Evolutionary conservation across 2,888 invertebrate species (phyloP), one percentile per base, ranked within the genome.

Genomic region (Alloplasta piceator): DNA sequence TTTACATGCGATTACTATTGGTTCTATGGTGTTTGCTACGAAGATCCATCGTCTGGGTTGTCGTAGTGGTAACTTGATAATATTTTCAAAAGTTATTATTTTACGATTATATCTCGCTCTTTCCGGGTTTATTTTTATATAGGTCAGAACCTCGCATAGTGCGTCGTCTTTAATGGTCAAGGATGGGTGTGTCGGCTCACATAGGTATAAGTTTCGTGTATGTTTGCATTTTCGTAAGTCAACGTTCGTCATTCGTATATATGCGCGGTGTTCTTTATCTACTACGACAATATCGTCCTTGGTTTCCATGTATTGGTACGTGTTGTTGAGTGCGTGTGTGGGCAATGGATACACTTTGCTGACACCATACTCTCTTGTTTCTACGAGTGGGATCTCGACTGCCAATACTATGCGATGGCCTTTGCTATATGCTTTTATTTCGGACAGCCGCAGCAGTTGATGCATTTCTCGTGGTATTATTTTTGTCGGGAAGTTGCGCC

Each of bases 321-420:
- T 52, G 0, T 41, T 7, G 26, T 41, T 73, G 9, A 7, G 7
- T 0, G 61, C 10, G 16, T 12, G 16, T 5, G 60, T 16, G 0
- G 36, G 72, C 36, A 72, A 10, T 5, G 71, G 60, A 9, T 48
- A 72, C 48, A 48, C 72, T 38, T 10, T 48, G 10, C 46, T 72
- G 6, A 72, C 10, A 4, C 9, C 43, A 9, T 38, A 72, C 5
- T 14, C 48, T 10, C 61, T 6, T 4, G 38, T 2, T 12, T 14
- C 16, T 46, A 50, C 14, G 1, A 61, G 48, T 5, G 61, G 61
- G 1, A 72, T 61, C 0, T 72, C 61, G 9, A 72, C 10, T 61
- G 48, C n/a, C 7, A 72, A 6, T 6, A 46, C 14, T 6, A 72
- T 26, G 0, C 48, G 9, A 16, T 46, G 14, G 0, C 46, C 36